Conservation (phyloP, 1,140 invertebrate genomes). For the Drosophila mojavensis region DNA sequence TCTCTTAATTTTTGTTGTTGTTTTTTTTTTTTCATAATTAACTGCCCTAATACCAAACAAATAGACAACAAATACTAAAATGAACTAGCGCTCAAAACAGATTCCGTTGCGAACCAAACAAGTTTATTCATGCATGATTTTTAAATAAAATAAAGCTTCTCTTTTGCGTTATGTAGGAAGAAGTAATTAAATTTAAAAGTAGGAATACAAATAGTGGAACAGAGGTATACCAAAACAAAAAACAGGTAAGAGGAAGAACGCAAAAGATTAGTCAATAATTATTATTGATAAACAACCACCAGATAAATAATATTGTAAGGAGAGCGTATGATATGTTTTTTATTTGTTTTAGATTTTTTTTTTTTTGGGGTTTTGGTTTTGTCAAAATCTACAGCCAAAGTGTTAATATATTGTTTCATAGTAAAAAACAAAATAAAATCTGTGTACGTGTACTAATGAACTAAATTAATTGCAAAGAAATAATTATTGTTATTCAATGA, state of each 20-base stretch:
- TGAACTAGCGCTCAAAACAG: slow-evolving; percentile 26
- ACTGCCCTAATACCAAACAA: slow-evolving; percentile 65
- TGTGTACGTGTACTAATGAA: slow-evolving; percentile 51
- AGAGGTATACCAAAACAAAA: slow-evolving; percentile 57
- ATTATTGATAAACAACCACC: slow-evolving; percentile 71
- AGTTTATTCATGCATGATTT: slow-evolving; percentile 30
- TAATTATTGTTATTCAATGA: slow-evolving; percentile 53
- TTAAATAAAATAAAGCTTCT: slow-evolving; percentile 13
- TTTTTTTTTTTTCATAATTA: slow-evolving; percentile 51
- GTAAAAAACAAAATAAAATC: slow-evolving; percentile 42
- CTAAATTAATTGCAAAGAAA: slow-evolving; percentile 69
- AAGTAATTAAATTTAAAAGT: slow-evolving; percentile 32
- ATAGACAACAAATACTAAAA: slow-evolving; percentile 32
- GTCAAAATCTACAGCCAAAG: slow-evolving; percentile 83
- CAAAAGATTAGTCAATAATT: slow-evolving; percentile 66
- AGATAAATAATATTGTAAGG: slow-evolving; percentile 53
- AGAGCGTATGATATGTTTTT: slow-evolving; percentile 61
- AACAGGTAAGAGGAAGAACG: slow-evolving; percentile 50
- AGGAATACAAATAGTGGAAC: slow-evolving; percentile 50
- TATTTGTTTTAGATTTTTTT: background rate
- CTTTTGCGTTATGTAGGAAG: slow-evolving; percentile 38
- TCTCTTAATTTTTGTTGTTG: slow-evolving; percentile 38
- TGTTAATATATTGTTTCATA: slow-evolving; percentile 73
- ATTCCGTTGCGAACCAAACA: slow-evolving; percentile 11
- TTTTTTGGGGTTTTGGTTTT: slow-evolving; percentile 56